phyloP scores from a whole-genome alignment of 1,140 invertebrate species.

The Spodoptera litura region DNA sequence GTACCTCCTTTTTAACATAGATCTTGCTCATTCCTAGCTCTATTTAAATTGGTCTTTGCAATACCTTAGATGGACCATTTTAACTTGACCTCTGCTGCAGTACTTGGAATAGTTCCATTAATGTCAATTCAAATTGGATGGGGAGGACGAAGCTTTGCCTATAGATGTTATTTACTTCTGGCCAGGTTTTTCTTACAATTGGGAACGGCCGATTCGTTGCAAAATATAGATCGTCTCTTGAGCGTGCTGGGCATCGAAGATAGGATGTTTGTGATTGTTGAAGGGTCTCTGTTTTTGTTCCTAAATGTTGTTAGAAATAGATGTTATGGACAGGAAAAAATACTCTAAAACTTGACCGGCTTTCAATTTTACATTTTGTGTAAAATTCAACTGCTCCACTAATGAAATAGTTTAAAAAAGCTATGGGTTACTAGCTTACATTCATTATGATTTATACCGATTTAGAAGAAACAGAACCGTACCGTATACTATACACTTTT shows the following conservation, averaged over 20 bases:
- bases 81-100: slow-evolving; percentile 44
- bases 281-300: not conserved
- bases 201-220: slow-evolving; percentile 71
- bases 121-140: slow-evolving; percentile 52
- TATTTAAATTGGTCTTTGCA: slow-evolving; percentile 26
- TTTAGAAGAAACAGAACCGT: not conserved
- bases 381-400: too few species aligned
- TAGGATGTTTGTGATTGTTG: slow-evolving; percentile 15
- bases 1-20: not conserved
- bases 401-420: too few species aligned
- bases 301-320: not conserved
- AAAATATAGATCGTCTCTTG: slow-evolving; percentile 77
- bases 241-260: slow-evolving; percentile 58
- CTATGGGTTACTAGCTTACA: not conserved
- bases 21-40: not conserved
- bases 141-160: slow-evolving; percentile 53
- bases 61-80: slow-evolving; percentile 46
- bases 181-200: slow-evolving; percentile 76
- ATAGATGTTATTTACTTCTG: slow-evolving; percentile 65
- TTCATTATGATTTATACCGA: not conserved
- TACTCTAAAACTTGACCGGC: too few species aligned
- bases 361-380: too few species aligned
- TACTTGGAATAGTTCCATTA: not conserved
- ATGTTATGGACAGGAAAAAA: too few species aligned
- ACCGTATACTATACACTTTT: too few species aligned